Evolutionary conservation across 2,888 invertebrate genomes (phyloP), one percentile per base, ranked within the genome.

Genomic region (Drosophila kambysellisi): DNA sequence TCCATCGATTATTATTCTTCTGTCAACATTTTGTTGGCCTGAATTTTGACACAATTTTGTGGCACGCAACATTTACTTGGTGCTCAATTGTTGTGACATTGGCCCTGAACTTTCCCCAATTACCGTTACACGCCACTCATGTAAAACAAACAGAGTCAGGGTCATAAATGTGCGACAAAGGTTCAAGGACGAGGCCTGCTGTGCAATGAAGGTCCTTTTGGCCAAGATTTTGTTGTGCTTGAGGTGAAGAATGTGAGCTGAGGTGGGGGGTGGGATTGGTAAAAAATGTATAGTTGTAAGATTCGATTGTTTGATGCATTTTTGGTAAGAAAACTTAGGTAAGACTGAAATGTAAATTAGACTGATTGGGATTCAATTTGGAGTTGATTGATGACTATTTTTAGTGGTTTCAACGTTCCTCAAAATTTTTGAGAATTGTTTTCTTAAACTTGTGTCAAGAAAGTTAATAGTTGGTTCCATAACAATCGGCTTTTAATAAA

Each of bases 91-190:
- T 57, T 57, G 32, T 56, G 61, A 68, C 77, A 77, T 81, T 78
- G 78, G 43, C 78, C 77, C 20, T 81, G 78, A 81, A 65, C 68
- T 78, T 81, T 68, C 35, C 25, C 51, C 78, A 78, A 81, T 77
- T 78, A 77, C 56, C 67, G 72, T 71, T 62, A 64, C 72, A 71
- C 64, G 81, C 32, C 60, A 54, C 20, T 41, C 56, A 25, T 39
- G 52, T 65, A 53, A 32, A 20, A 37, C 29, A 48, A 48, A 41
- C 25, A 37, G 25, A 62, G 52, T n/a, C 64, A 78, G 54, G 67
- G 74, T 52, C 54, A 20, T 25, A 52, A 32, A 48, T 54, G 4
- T 41, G 53, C 52, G 66, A 35, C 51, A 62, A 59, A 56, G 41
- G 79, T 79, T 74, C 82, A 79, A 66, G 79, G 79, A 74, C 58